Evolutionary conservation across 2,113 vertebrate species (phyloP).

Genomic region (Gopherus evgoodei): DNA sequence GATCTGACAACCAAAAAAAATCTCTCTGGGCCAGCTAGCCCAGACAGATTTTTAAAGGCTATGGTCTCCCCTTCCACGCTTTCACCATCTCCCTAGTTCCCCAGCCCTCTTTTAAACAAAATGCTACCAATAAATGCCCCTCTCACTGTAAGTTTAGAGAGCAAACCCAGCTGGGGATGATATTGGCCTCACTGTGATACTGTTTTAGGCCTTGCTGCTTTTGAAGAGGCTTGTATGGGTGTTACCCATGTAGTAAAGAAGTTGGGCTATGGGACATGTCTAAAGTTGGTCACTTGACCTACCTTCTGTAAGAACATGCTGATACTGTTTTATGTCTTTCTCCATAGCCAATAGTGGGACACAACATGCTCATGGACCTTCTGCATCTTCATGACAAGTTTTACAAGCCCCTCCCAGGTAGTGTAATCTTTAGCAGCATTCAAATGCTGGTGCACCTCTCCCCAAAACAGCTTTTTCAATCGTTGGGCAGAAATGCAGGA

Average conservation of each 20-base stretch:
- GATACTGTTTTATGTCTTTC: background rate
- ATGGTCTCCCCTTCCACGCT: background rate
- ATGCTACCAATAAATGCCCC: background rate
- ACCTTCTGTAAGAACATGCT: background rate
- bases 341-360: constrained; percentile 79
- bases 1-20: background rate
- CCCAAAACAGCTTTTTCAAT: background rate
- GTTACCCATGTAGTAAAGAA: background rate
- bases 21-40: background rate
- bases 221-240: fast-evolving
- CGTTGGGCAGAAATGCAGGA: background rate
- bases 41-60: background rate
- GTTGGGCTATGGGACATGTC: background rate
- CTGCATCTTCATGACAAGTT: constrained; percentile 83
- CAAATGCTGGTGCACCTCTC: fast-evolving
- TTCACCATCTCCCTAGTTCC: background rate
- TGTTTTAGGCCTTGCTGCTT: background rate
- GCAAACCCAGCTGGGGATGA: background rate
- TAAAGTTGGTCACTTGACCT: background rate
- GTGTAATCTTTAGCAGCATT: background rate
- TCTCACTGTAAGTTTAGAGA: background rate
- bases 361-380: constrained; percentile 84
- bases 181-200: background rate
- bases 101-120: background rate
- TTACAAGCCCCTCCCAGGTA: constrained; percentile 83